Evolutionary conservation across 2,113 vertebrate genomes (phyloP).

Genomic region (Ctenodactylus gundi): DNA sequence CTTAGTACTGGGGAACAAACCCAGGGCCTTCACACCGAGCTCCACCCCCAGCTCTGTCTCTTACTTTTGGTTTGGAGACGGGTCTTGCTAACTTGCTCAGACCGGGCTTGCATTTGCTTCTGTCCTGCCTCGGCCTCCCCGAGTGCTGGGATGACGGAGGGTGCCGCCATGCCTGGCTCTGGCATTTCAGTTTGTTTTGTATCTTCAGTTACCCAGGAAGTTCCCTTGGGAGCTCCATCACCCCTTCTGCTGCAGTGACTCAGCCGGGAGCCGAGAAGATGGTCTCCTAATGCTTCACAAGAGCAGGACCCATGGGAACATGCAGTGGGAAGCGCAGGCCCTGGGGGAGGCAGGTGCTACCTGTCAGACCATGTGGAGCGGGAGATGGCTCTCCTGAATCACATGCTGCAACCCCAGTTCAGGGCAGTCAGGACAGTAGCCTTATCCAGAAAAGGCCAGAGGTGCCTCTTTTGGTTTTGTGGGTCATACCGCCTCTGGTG

Average conservation of each 20-base stretch:
- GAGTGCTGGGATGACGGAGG: neutral
- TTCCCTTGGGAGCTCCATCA: neutral
- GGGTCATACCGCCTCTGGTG: neutral
- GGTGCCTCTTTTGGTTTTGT: too few species aligned
- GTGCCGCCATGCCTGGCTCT: too few species aligned
- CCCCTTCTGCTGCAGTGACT: neutral
- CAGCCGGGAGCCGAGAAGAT: neutral
- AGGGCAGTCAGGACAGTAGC: neutral
- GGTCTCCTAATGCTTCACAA: neutral
- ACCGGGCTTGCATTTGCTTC: neutral
- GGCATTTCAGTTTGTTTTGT: neutral
- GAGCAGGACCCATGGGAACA: neutral
- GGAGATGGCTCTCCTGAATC: neutral
- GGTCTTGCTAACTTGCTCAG: neutral
- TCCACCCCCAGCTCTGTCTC: neutral
- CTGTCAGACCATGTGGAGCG: neutral
- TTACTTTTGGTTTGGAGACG: neutral
- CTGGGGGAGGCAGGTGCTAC: neutral
- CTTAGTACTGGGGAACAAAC: neutral
- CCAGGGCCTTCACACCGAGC: neutral
- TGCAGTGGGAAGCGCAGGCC: neutral
- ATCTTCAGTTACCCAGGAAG: neutral
- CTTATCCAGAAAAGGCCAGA: neutral
- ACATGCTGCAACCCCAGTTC: neutral
- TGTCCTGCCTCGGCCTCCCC: neutral